Percentiles rank a stretch among this genome's conserved stretches.
These are phyloP conservation scores for Nemapogon koenigi DNA, from an alignment of 2,888 invertebrate species.

Conservation along the genomic window DNA sequence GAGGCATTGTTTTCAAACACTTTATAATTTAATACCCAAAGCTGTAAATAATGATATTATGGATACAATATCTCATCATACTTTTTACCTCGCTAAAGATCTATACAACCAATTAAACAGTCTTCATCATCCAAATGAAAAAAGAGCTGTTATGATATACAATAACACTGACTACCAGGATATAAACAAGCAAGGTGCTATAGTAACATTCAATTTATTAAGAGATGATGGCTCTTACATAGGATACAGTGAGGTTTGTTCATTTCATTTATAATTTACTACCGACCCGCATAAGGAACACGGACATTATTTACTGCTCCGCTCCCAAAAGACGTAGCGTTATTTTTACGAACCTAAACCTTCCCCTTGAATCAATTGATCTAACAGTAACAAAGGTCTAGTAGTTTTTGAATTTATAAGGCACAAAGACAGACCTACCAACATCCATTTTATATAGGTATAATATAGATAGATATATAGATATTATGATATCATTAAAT, in stretches of 20 bases:
- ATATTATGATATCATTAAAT: no score
- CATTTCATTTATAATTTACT: slow-evolving; percentile 8
- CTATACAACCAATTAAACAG: slow-evolving; percentile 68
- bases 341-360: no score
- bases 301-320: no score
- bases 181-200: slow-evolving; percentile 75
- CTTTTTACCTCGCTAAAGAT: slow-evolving; percentile 77
- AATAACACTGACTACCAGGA: slow-evolving; percentile 73
- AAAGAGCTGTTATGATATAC: slow-evolving; percentile 74
- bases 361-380: no score
- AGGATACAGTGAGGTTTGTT: slow-evolving; percentile 84
- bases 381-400: no score
- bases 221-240: slow-evolving; percentile 79
- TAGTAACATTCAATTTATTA: slow-evolving; percentile 87
- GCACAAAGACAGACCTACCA: no score
- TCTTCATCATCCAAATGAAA: slow-evolving; percentile 76
- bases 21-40: slow-evolving; percentile 69
- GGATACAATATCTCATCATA: slow-evolving; percentile 73
- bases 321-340: no score
- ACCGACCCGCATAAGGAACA: no score
- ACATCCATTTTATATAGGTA: no score
- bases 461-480: no score
- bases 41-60: slow-evolving; percentile 51
- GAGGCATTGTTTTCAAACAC: slow-evolving; percentile 80
- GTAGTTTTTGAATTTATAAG: no score